These are phyloP conservation scores for Rhyzopertha dominica DNA, from an alignment of 1,140 invertebrate genomes.

Conservation along the genomic window DNA sequence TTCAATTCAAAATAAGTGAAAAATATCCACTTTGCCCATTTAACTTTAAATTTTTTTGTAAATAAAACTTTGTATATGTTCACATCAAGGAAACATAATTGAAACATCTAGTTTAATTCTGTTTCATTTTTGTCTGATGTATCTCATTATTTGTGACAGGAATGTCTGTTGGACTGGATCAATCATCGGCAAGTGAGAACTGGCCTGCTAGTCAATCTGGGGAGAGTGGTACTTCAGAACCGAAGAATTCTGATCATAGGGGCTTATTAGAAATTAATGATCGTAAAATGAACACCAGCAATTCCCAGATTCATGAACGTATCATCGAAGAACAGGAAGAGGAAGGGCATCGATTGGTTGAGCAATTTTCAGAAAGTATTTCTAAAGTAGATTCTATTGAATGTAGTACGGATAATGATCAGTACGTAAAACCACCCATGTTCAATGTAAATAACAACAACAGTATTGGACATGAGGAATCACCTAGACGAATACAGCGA, in stretches of 20 bases:
- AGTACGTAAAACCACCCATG: constrained; percentile 39
- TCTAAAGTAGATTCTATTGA: constrained; percentile 40
- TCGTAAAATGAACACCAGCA: constrained; percentile 26
- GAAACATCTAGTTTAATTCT: no score
- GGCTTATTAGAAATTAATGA: constrained; percentile 20
- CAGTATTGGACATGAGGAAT: constrained; percentile 31
- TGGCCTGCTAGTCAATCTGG: constrained; percentile 47
- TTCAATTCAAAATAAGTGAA: no score
- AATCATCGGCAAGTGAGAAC: constrained; percentile 54
- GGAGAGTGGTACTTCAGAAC: constrained; percentile 42
- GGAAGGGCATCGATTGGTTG: constrained; percentile 46
- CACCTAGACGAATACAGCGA: constrained; percentile 1
- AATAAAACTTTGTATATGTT: no score
- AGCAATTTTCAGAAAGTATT: constrained; percentile 48
- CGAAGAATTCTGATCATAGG: constrained; percentile 20
- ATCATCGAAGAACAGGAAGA: constrained; percentile 48
- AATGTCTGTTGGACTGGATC: constrained; percentile 56
- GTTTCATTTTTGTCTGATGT: no score
- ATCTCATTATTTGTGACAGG: constrained; percentile 41
- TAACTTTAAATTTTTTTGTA: no score
- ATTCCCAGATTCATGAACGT: constrained; percentile 40
- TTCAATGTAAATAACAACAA: constrained; percentile 52
- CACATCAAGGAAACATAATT: no score
- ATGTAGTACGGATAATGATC: constrained; percentile 24
- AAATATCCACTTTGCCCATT: no score